A percentile compares a stretch with the other conserved stretches of the same genome.
Conservation (phyloP, 2,888 invertebrate species). For the Hanleya hanleyi region DNA sequence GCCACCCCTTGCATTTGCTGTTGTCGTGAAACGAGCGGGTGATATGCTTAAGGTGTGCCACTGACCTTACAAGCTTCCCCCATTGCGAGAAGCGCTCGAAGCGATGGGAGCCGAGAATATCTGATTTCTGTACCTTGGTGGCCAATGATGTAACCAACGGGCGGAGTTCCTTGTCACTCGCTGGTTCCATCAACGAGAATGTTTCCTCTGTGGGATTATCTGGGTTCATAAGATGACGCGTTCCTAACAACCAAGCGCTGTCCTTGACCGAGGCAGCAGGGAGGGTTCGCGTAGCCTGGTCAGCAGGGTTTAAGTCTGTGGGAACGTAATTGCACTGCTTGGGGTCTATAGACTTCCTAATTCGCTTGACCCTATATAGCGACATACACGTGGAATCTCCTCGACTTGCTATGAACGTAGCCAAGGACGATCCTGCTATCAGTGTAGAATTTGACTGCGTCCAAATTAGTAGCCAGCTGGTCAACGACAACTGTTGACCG, state of each 20-base stretch:
- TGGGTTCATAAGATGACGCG: background rate
- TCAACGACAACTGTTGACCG: background rate
- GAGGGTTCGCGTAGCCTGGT: background rate
- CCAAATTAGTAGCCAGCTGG: background rate
- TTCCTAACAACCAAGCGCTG: background rate
- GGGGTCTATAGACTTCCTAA: no score
- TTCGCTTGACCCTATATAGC: no score
- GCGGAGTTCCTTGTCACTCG: background rate
- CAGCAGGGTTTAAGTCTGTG: slow-evolving; percentile 11
- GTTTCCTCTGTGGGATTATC: background rate
- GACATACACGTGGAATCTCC: slow-evolving; percentile 27
- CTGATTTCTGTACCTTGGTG: background rate
- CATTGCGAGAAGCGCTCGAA: background rate
- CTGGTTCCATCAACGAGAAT: background rate
- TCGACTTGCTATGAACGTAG: slow-evolving; percentile 6
- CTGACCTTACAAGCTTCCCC: background rate
- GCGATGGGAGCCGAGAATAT: background rate
- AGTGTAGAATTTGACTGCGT: background rate
- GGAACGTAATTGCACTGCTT: slow-evolving; percentile 2
- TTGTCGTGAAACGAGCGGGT: background rate
- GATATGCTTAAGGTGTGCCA: slow-evolving; percentile 9
- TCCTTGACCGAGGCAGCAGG: background rate
- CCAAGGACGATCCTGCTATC: slow-evolving; percentile 9
- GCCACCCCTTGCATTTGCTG: background rate
- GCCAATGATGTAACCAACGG: background rate